phyloP scores from a whole-genome alignment of 2,797 vertebrate species.

The Jordanella pulchra region DNA sequence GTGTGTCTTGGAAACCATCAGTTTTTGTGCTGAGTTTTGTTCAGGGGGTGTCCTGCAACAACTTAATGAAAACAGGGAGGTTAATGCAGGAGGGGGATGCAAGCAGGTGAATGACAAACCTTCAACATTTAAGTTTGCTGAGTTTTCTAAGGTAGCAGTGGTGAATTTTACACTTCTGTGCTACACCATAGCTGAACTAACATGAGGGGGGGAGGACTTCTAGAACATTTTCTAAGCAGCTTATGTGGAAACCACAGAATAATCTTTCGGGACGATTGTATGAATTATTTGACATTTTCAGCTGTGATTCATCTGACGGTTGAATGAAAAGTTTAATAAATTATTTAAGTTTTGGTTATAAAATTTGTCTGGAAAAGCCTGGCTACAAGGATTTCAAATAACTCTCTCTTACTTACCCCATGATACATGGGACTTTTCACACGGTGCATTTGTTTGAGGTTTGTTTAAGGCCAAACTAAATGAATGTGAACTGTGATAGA shows the following conservation, averaged over 20 bases:
- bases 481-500: background rate
- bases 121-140: constrained; percentile 44
- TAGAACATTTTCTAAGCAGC: constrained; percentile 1
- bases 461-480: background rate
- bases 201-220: constrained; percentile 10
- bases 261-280: background rate
- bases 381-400: constrained; percentile 6
- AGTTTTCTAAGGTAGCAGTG: constrained; percentile 44
- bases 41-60: constrained; percentile 34
- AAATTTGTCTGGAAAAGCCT: constrained; percentile 13
- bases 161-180: constrained; percentile 61
- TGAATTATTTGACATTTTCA: background rate
- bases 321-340: background rate
- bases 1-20: constrained; percentile 4
- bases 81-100: constrained; percentile 40
- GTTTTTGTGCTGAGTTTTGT: background rate
- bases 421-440: background rate
- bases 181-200: constrained; percentile 25
- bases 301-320: background rate
- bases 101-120: constrained; percentile 25
- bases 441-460: background rate
- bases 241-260: background rate
- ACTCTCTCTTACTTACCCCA: constrained; percentile 4
- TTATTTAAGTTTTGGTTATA: constrained; percentile 1
- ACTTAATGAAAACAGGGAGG: constrained; percentile 12